phyloP scores from a whole-genome alignment of 2,888 invertebrate genomes.

The Diplazon laetatorius region DNA sequence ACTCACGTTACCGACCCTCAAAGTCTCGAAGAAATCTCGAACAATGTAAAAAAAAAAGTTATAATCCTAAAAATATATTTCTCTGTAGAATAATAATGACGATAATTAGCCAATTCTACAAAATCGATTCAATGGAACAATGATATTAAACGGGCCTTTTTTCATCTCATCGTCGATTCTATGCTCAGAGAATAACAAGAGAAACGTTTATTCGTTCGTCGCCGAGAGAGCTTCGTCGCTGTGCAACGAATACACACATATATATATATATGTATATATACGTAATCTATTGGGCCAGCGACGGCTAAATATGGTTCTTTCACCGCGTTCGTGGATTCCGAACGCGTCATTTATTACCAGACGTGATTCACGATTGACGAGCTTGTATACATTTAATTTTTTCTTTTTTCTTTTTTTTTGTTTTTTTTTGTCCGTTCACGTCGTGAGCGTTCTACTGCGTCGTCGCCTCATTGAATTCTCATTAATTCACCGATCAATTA shows the following conservation, averaged over 20 bases:
- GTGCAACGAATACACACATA: slow-evolving; percentile 3
- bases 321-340: slow-evolving; percentile 48
- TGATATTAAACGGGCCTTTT: neutral
- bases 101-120: no score
- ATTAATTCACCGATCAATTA: slow-evolving; percentile 49
- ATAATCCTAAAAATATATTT: no score
- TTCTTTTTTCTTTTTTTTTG: neutral
- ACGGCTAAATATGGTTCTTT: slow-evolving; percentile 62
- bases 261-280: no score
- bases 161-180: neutral
- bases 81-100: no score
- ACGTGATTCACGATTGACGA: slow-evolving; percentile 61
- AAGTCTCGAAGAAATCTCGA: slow-evolving; percentile 4
- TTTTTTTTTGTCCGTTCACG: neutral
- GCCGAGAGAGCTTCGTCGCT: neutral
- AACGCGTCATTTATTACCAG: slow-evolving; percentile 59
- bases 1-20: slow-evolving; percentile 20
- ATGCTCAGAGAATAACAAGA: neutral
- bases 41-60: no score
- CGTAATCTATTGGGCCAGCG: slow-evolving; percentile 52
- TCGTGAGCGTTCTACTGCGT: slow-evolving; percentile 6
- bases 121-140: neutral
- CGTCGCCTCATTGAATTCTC: slow-evolving; percentile 33
- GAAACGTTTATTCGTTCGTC: slow-evolving; percentile 4
- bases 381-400: slow-evolving; percentile 6